A percentile compares a stretch with the other conserved stretches of the same genome.
Conservation (phyloP, 2,888 invertebrate species). For the Carcina quercana region DNA sequence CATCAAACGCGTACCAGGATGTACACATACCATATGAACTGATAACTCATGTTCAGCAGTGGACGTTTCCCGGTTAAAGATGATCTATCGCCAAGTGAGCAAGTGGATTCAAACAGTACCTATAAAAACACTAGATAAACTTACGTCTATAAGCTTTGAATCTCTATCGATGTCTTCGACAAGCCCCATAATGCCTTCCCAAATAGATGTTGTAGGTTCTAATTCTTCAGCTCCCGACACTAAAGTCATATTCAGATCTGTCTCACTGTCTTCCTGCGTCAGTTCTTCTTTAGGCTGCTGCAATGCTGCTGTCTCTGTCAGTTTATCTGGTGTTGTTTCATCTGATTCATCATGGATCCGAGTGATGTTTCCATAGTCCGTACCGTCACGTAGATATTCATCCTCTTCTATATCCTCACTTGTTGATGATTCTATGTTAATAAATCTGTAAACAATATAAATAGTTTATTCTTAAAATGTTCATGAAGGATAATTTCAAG, state of each 20-base stretch:
- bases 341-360: conserved; percentile 40
- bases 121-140: conserved; percentile 24
- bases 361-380: conserved; percentile 62
- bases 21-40: too few species aligned
- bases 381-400: conserved; percentile 61
- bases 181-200: conserved; percentile 60
- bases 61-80: too few species aligned
- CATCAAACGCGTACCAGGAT: too few species aligned
- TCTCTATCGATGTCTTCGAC: conserved; percentile 55
- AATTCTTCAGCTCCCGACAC: conserved; percentile 42
- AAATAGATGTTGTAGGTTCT: conserved; percentile 47
- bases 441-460: conserved; percentile 58
- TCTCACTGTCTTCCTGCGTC: not conserved
- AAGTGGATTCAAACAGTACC: too few species aligned
- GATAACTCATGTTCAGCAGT: too few species aligned
- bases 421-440: conserved; percentile 82
- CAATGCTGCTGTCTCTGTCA: not conserved
- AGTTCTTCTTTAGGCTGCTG: not conserved
- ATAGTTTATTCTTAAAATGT: not conserved
- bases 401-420: conserved; percentile 73
- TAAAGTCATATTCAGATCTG: conserved; percentile 58
- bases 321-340: conserved; percentile 20
- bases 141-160: conserved; percentile 48
- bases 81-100: too few species aligned
- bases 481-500: too few species aligned